Percentiles rank a stretch among this genome's conserved stretches.
Conservation (phyloP, 2,113 vertebrate species). For the Odontophorus gujanensis region DNA sequence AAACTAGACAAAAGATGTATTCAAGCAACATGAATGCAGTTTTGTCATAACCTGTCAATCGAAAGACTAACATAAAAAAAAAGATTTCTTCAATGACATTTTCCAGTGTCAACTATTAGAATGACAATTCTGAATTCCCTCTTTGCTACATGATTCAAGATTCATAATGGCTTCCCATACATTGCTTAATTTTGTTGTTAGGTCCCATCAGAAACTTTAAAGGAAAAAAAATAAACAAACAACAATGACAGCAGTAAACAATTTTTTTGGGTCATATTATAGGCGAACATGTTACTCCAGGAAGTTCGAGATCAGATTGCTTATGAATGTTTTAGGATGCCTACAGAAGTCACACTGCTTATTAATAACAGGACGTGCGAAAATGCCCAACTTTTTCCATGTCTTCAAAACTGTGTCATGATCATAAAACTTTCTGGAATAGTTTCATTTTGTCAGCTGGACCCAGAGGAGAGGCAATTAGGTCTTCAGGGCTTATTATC, state of each 20-base stretch:
- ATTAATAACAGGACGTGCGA: neutral
- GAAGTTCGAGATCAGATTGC: neutral
- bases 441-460: neutral
- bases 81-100: slow-evolving; percentile 84
- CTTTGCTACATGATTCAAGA: slow-evolving; percentile 68
- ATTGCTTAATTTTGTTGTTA: neutral
- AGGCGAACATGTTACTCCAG: neutral
- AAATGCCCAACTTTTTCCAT: neutral
- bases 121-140: slow-evolving; percentile 81
- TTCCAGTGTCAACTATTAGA: slow-evolving; percentile 83
- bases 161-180: slow-evolving; percentile 13
- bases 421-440: neutral
- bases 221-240: neutral
- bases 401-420: neutral
- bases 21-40: slow-evolving; percentile 86
- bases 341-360: neutral
- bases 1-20: slow-evolving; percentile 92
- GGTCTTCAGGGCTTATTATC: neutral
- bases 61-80: slow-evolving; percentile 81
- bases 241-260: neutral
- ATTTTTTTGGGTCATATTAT: neutral
- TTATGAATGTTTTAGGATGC: neutral
- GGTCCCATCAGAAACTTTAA: neutral
- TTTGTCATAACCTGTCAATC: slow-evolving; percentile 88
- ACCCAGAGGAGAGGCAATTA: neutral